Evolutionary conservation across 2,797 vertebrate genomes (phyloP), one percentile per base, ranked within the genome.

Genomic region (Danio jaintianensis): DNA sequence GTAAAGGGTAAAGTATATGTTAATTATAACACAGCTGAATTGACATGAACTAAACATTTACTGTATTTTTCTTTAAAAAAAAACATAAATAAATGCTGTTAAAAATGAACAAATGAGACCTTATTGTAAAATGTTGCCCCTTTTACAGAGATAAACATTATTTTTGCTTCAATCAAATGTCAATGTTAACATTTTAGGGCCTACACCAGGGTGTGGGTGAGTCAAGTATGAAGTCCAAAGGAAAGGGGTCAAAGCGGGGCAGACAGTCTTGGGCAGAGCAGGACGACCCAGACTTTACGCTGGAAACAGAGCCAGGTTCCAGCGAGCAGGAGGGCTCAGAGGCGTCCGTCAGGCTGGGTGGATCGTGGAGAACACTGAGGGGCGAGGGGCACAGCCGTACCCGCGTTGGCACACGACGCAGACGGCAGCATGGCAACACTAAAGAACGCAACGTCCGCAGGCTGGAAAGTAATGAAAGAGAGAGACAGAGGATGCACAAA

Each of bases 401-500:
- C 3, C 56, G 86, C 74, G 11, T 83, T 83, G 43, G 71, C 8
- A 80, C 58, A 4, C 88, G 91, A 12, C 84, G 92, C 42, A 92
- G 92, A 5, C 90, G 91, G 1, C 79, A 90, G 0, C 91, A 92
- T 40, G 79, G 87, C 79, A 89, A 48, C 9, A 91, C 92, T 56
- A 97, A 97, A 56, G 95, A 95, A 81, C 94, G 95, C 76, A 93
- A 92, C 4, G 22, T 96, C 84, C 93, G 97, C 16, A 92, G 98
- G 0, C 93, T 99, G 78, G 98, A 99, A 82, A 99, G 98, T 92
- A 99, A 99, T 0, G 97, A 99, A 87, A 91, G 98, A 0, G 98
- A 99, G 86, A 93, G 98, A 20, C 97, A 98, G 89, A 94, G 98
- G 45, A 99, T 99, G 98, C 98, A 99, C 93, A 98, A 98, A 83